Base-by-base conservation (phyloP, 2,113 vertebrate genomes). In the Theristicus caerulescens region DNA sequence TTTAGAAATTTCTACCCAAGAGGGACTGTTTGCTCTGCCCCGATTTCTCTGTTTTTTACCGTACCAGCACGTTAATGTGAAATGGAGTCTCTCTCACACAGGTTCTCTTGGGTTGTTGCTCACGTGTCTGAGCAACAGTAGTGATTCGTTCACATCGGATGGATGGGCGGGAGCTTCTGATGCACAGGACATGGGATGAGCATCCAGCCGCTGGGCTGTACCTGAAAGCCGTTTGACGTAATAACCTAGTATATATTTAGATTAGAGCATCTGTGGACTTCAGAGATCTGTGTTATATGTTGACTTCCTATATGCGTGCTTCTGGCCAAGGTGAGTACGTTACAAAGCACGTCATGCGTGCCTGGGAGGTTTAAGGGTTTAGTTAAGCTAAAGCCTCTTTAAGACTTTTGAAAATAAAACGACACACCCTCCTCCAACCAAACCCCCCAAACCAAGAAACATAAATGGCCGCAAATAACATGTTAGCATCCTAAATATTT, bases 1-100 rank as follows among this genome's bases (percentile, higher is more conserved):
- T 74, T 64, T 15, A 57, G 44, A 82, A 62, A 24, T 79, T 85
- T 46, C 34, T 55, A 2, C 42, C 44, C 9, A n/a, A 24, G 70
- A 27, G 67, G 34, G 9, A 34, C 49, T 62, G 17, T 59, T 91
- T 40, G 12, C 55, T 77, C 15, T 81, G 44, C 29, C 55, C 32
- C 0, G 0, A 3, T 54, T 74, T 42, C n/a, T 66, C 16, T 67
- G 32, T 0, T 27, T 42, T 62, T 49, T 38, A 9, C 78, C 67
- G 26, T 40, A 22, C 34, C 58, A 46, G 46, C 26, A 58, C 49
- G 26, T 52, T 32, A 55, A 52, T 27, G 51, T 80, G 94, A 52
- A 38, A 29, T 8, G 16, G 57, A 83, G 22, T n/a, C 51, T 83
- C 17, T 70, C 21, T 46, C 22, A 18, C 0, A 0, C 16, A 15